Evolutionary conservation across 2,113 vertebrate genomes (phyloP).

Genomic region (Callipepla californica): DNA sequence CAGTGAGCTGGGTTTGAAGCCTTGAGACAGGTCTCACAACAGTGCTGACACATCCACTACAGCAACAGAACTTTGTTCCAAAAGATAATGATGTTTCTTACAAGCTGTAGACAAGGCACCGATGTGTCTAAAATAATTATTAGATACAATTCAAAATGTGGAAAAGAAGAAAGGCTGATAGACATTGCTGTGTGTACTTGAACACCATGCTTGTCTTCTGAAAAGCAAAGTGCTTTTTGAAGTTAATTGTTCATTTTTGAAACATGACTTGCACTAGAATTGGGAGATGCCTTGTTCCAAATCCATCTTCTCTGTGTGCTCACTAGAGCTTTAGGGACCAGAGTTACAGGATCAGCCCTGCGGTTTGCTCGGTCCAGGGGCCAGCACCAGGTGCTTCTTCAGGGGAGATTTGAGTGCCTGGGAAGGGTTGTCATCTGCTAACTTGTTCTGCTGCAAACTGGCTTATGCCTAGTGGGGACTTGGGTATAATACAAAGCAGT

Average conservation of each 20-base stretch:
- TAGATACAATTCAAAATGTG: neutral
- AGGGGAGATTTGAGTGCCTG: neutral
- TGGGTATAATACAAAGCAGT: neutral
- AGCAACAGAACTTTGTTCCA: neutral
- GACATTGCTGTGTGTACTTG: neutral
- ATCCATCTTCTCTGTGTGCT: neutral
- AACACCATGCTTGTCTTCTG: neutral
- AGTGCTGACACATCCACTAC: neutral
- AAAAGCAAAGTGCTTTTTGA: neutral
- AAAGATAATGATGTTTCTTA: neutral
- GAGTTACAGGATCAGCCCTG: neutral
- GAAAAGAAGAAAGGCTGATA: neutral
- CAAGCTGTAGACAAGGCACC: neutral
- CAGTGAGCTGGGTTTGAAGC: neutral
- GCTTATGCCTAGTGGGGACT: neutral
- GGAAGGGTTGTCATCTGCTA: neutral
- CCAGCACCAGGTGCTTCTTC: neutral
- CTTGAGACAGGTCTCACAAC: neutral
- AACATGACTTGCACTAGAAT: neutral
- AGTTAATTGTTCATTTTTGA: neutral
- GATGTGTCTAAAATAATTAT: neutral
- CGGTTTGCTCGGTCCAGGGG: neutral
- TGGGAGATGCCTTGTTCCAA: neutral
- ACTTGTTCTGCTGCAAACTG: accelerated
- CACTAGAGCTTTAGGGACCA: neutral